Evolutionary conservation across 2,113 vertebrate genomes (phyloP).

Genomic region (Glaucomys volans): DNA sequence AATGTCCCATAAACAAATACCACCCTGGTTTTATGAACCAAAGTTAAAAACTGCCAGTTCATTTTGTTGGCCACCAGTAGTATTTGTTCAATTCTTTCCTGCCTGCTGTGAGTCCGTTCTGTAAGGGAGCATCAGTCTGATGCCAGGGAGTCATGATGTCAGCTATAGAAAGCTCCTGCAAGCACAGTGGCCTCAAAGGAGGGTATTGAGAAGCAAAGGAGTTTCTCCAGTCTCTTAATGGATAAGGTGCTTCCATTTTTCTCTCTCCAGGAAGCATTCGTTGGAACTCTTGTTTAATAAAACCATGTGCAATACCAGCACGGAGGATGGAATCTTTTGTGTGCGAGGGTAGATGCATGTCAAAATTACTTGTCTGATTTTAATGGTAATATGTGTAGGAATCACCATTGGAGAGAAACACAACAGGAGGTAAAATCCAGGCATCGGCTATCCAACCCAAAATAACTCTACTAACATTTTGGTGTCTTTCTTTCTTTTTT

Average conservation of each 20-base stretch:
- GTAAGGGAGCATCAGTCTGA: background rate
- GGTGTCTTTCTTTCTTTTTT: background rate
- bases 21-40: conserved; percentile 57
- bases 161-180: background rate
- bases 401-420: background rate
- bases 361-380: conserved; percentile 16
- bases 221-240: background rate
- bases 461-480: background rate
- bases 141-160: background rate
- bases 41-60: conserved; percentile 28
- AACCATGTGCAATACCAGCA: background rate
- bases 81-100: conserved; percentile 46
- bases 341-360: background rate
- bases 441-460: background rate
- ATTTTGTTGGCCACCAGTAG: background rate
- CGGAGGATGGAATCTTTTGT: background rate
- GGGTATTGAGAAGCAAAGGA: background rate
- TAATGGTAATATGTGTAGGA: background rate
- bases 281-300: background rate
- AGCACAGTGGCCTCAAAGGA: background rate
- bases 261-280: background rate
- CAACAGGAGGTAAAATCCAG: background rate
- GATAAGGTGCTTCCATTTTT: background rate
- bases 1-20: conserved; percentile 45
- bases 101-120: background rate